Evolutionary conservation across 1,140 invertebrate genomes (phyloP).

Genomic region (Nymphalis io): DNA sequence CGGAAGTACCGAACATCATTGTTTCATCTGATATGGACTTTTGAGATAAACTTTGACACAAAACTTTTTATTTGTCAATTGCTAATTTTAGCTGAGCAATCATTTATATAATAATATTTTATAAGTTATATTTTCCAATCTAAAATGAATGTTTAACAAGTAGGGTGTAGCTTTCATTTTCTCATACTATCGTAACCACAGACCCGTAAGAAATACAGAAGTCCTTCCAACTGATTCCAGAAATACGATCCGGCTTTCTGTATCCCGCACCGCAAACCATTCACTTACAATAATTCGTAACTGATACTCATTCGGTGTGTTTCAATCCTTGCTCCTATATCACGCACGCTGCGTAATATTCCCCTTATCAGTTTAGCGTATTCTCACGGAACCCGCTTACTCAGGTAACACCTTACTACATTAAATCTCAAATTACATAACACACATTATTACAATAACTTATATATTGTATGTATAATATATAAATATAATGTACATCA

Average conservation of each 20-base stretch:
- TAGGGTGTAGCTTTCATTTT: neutral
- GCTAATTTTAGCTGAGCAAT: no score
- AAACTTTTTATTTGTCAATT: no score
- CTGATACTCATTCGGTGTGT: neutral
- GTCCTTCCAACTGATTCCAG: neutral
- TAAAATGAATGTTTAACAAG: neutral
- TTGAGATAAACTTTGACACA: no score
- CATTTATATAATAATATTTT: no score
- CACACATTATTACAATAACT: no score
- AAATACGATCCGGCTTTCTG: neutral
- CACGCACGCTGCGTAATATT: neutral
- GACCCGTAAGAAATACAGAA: constrained; percentile 8
- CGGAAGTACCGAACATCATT: no score
- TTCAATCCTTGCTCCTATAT: neutral
- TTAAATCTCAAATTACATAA: no score
- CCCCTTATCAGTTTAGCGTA: neutral
- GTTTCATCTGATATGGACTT: no score
- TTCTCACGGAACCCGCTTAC: neutral
- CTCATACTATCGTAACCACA: neutral
- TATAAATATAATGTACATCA: no score
- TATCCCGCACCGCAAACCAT: constrained; percentile 1
- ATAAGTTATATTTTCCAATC: neutral
- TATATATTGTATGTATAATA: no score
- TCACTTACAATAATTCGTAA: neutral
- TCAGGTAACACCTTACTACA: neutral